Conservation (phyloP, 2,113 vertebrate species). For the Gopherus flavomarginatus region DNA sequence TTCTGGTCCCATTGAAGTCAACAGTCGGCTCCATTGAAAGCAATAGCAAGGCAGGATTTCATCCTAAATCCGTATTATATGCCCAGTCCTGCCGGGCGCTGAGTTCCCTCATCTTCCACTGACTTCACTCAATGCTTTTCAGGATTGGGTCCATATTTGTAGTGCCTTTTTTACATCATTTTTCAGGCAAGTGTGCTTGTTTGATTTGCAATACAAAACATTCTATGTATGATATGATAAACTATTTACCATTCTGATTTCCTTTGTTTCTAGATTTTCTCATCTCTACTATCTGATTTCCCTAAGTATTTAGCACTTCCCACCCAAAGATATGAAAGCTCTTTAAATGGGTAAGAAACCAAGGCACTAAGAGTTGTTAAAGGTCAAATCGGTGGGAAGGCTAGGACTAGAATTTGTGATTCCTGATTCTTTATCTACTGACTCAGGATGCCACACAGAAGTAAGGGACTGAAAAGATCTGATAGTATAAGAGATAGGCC, state of each 20-base stretch:
- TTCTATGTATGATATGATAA: neutral
- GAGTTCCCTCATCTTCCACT: no score
- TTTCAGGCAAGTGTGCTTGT: neutral
- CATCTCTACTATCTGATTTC: neutral
- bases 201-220: neutral
- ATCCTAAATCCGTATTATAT: no score
- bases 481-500: neutral
- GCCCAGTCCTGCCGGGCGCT: no score
- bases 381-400: neutral
- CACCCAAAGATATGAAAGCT: neutral
- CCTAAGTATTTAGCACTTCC: neutral
- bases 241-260: neutral
- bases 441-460: neutral
- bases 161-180: neutral
- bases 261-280: neutral
- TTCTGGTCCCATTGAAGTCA: no score
- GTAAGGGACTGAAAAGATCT: accelerated
- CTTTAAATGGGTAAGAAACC: neutral
- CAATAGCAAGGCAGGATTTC: no score
- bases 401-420: neutral
- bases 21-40: no score
- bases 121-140: neutral
- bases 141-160: neutral
- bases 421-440: neutral
- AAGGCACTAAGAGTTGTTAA: neutral